Conservation (phyloP, 2,797 vertebrate genomes). For the Mus spretus region DNA sequence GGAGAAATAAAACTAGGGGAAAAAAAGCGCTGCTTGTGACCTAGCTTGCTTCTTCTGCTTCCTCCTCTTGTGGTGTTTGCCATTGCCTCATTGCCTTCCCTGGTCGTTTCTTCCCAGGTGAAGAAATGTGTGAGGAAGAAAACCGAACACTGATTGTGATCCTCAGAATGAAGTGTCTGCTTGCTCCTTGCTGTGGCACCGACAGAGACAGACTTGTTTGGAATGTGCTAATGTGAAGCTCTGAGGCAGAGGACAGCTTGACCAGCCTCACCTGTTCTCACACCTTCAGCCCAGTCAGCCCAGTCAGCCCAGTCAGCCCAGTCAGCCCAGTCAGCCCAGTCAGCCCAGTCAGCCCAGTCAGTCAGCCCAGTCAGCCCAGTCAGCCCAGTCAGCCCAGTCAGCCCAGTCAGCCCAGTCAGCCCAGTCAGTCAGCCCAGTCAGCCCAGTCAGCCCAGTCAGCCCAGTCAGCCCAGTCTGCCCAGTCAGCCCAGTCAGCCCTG, state of each 20-base stretch:
- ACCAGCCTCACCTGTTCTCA: neutral
- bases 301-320: no score
- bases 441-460: no score
- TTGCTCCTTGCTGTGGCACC: neutral
- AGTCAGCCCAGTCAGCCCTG: neutral
- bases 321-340: no score
- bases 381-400: no score
- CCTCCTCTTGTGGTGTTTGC: neutral
- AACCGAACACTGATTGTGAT: neutral
- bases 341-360: no score
- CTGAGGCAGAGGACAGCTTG: neutral
- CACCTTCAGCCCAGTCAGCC: neutral
- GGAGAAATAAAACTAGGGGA: neutral
- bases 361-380: no score
- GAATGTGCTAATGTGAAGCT: neutral
- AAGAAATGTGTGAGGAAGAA: slow-evolving; percentile 15
- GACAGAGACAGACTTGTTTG: neutral
- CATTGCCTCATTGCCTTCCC: neutral
- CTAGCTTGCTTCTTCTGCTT: neutral
- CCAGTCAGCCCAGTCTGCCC: no score
- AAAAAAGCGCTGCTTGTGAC: neutral
- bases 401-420: no score
- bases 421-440: no score
- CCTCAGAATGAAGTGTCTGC: neutral
- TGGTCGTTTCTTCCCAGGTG: slow-evolving; percentile 19